phyloP scores from a whole-genome alignment of 2,888 invertebrate species.

The Isotomurus palustris region DNA sequence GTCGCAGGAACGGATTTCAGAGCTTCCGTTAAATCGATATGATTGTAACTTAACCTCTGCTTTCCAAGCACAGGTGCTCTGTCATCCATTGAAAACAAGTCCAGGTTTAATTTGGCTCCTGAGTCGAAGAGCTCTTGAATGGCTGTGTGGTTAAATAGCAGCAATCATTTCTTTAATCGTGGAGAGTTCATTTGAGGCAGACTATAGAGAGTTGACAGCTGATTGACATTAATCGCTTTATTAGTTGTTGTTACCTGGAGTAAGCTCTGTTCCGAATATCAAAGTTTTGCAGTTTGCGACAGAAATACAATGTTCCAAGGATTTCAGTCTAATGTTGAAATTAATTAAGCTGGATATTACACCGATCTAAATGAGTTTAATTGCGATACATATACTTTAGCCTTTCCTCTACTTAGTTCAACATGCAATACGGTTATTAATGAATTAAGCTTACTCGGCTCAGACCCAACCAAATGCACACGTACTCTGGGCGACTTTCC shows the following conservation, averaged over 20 bases:
- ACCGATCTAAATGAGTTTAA: slow-evolving; percentile 62
- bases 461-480: slow-evolving; percentile 87
- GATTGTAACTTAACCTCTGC: not conserved
- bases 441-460: slow-evolving; percentile 51
- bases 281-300: slow-evolving; percentile 80
- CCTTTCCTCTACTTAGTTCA: too few relatives aligned
- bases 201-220: too few relatives aligned
- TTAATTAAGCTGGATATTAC: slow-evolving; percentile 86
- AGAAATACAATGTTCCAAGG: slow-evolving; percentile 77
- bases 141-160: too few relatives aligned
- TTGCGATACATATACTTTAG: not conserved
- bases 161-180: too few relatives aligned
- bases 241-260: slow-evolving; percentile 61
- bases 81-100: slow-evolving; percentile 10
- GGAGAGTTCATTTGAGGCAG: too few relatives aligned
- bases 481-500: slow-evolving; percentile 88
- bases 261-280: slow-evolving; percentile 71
- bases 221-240: too few relatives aligned
- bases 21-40: not conserved
- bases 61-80: not conserved
- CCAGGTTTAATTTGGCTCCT: slow-evolving; percentile 13
- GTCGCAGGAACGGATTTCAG: not conserved
- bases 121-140: slow-evolving; percentile 23
- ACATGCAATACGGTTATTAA: too few relatives aligned
- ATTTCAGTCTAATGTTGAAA: slow-evolving; percentile 76